Evolutionary conservation across 2,797 vertebrate genomes (phyloP).

Genomic region (Hydrocynus forskahlii): DNA sequence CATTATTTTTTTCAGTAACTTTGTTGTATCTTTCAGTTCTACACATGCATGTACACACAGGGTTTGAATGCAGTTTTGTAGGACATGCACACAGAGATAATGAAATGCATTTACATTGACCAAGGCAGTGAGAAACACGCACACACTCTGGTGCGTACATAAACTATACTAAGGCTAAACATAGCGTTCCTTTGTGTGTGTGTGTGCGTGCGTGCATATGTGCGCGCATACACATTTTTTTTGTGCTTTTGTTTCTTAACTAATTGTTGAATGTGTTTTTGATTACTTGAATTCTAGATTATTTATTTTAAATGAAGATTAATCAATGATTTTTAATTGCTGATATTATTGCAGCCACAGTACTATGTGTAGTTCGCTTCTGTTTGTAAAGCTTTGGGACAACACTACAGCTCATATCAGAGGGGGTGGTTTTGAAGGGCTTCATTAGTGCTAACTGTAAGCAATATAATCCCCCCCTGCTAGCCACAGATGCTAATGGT

Average conservation of each 20-base stretch:
- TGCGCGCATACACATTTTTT: background rate
- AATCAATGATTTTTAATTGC: slow-evolving; percentile 25
- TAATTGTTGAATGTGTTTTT: slow-evolving; percentile 49
- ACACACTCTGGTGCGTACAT: slow-evolving; percentile 18
- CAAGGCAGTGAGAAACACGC: background rate
- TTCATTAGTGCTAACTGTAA: slow-evolving; percentile 69
- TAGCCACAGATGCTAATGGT: slow-evolving; percentile 37
- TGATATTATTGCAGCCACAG: slow-evolving; percentile 29
- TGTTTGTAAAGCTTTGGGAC: slow-evolving; percentile 2
- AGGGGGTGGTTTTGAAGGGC: slow-evolving; percentile 67
- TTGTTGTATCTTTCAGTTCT: slow-evolving; percentile 38
- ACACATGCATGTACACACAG: background rate
- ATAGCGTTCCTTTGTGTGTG: background rate
- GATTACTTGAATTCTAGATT: slow-evolving; percentile 73
- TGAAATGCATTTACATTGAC: background rate
- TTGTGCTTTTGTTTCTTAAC: background rate
- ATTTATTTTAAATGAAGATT: slow-evolving; percentile 65
- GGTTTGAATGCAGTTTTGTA: background rate
- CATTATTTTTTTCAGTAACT: slow-evolving; percentile 36
- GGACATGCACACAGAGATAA: background rate
- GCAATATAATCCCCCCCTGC: slow-evolving; percentile 64
- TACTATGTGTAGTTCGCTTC: background rate
- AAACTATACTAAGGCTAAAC: slow-evolving; percentile 11
- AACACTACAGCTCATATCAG: slow-evolving; percentile 42
- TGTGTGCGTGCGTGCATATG: background rate